phyloP scores from a whole-genome alignment of 2,797 vertebrate genomes.

The Gouania willdenowi region DNA sequence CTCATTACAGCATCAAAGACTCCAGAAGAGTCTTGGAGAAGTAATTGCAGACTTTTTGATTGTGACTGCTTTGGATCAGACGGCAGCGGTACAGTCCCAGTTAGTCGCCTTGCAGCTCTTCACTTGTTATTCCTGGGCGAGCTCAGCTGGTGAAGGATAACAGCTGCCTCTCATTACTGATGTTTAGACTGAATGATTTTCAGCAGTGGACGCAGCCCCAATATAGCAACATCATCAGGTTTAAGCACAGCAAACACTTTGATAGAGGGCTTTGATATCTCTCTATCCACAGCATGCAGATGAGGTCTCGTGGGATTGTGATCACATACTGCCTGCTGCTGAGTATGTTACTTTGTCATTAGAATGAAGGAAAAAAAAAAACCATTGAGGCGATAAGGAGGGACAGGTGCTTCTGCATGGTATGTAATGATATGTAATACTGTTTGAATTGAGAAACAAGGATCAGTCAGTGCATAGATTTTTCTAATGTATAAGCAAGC shows the following conservation, averaged over 20 bases:
- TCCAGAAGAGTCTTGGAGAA: slow-evolving; percentile 8
- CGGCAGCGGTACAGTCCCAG: slow-evolving; percentile 19
- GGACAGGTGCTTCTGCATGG: background rate
- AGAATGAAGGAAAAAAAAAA: background rate
- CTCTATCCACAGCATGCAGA: slow-evolving; percentile 14
- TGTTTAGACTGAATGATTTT: slow-evolving; percentile 55
- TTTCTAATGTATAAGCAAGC: background rate
- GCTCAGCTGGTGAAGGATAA: slow-evolving; percentile 58
- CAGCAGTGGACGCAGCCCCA: slow-evolving; percentile 39
- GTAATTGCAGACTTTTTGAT: slow-evolving; percentile 20
- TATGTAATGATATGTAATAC: background rate
- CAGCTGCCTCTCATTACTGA: slow-evolving; percentile 66
- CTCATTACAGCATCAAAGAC: slow-evolving; percentile 13
- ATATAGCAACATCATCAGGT: slow-evolving; percentile 30
- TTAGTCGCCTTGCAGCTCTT: slow-evolving; percentile 40
- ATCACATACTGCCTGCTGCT: background rate
- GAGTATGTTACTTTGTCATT: slow-evolving; percentile 8
- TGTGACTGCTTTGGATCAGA: slow-evolving; percentile 23
- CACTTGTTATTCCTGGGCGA: slow-evolving; percentile 40
- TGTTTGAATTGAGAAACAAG: background rate
- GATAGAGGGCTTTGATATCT: slow-evolving; percentile 29
- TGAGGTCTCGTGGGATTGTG: slow-evolving; percentile 7
- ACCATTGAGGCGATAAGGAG: background rate
- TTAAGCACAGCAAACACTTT: slow-evolving; percentile 25
- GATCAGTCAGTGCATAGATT: background rate